phyloP scores from a whole-genome alignment of 2,888 invertebrate genomes.

The Sminthurinus aureus region DNA sequence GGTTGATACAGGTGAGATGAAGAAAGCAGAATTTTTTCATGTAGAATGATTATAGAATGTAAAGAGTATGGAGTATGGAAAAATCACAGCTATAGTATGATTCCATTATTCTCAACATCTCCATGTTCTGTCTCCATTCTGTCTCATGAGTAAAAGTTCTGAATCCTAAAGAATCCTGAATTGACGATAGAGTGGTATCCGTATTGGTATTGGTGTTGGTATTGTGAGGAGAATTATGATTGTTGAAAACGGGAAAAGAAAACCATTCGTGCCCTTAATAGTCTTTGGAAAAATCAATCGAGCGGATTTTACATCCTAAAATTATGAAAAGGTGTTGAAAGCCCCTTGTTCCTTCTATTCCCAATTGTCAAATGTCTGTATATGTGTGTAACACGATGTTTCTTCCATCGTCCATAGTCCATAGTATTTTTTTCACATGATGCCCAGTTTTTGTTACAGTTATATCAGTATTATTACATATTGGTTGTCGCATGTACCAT shows the following conservation, averaged over 20 bases:
- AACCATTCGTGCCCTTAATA: conserved; percentile 21
- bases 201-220: no score
- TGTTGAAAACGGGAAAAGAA: not conserved
- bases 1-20: conserved; percentile 20
- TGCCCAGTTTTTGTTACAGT: not conserved
- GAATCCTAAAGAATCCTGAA: not conserved
- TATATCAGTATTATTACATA: no score
- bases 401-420: no score
- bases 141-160: not conserved
- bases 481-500: no score
- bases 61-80: no score
- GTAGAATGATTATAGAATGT: not conserved
- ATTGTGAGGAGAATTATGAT: not conserved
- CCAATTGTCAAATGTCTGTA: not conserved
- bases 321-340: conserved; percentile 51
- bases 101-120: not conserved
- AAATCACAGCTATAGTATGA: not conserved
- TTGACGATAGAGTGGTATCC: not conserved
- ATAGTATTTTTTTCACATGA: not conserved
- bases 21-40: not conserved
- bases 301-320: conserved; percentile 44
- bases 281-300: conserved; percentile 34
- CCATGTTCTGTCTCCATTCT: not conserved
- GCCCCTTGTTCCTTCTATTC: not conserved
- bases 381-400: no score